These are phyloP conservation scores for Anableps anableps DNA, from an alignment of 2,797 vertebrate genomes.

Conservation along the genomic window DNA sequence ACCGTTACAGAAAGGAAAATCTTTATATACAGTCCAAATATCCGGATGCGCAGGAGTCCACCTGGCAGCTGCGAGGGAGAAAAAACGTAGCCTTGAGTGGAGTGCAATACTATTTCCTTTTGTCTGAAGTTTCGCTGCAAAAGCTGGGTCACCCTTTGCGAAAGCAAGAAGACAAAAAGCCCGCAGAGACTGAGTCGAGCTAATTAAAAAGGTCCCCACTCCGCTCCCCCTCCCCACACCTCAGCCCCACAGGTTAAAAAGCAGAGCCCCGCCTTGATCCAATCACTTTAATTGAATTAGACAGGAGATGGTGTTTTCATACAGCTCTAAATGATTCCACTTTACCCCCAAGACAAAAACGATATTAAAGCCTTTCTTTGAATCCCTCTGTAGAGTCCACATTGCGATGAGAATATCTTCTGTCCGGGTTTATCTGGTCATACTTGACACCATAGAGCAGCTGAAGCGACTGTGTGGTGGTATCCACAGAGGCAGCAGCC, in stretches of 20 bases:
- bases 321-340: conserved; percentile 32
- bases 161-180: conserved; percentile 40
- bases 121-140: conserved; percentile 64
- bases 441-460: conserved; percentile 11
- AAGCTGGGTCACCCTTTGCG: conserved; percentile 24
- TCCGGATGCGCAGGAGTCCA: conserved; percentile 8
- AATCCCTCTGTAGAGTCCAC: conserved; percentile 28
- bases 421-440: conserved; percentile 27
- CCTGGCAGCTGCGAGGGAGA: neutral
- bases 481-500: conserved; percentile 38
- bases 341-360: conserved; percentile 32
- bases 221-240: conserved; percentile 41
- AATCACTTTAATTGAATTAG: conserved; percentile 49
- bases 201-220: conserved; percentile 66
- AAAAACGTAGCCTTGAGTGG: conserved; percentile 9
- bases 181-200: conserved; percentile 39
- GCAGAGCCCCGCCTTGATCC: conserved; percentile 50
- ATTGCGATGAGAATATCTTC: conserved; percentile 10
- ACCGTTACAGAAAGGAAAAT: conserved; percentile 6
- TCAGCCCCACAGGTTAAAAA: conserved; percentile 58
- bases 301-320: conserved; percentile 16
- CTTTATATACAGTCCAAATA: conserved; percentile 16
- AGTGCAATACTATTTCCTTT: neutral
- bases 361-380: conserved; percentile 26
- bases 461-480: conserved; percentile 24